Evolutionary conservation across 2,888 invertebrate genomes (phyloP).

Genomic region (Halictus quadricinctus): DNA sequence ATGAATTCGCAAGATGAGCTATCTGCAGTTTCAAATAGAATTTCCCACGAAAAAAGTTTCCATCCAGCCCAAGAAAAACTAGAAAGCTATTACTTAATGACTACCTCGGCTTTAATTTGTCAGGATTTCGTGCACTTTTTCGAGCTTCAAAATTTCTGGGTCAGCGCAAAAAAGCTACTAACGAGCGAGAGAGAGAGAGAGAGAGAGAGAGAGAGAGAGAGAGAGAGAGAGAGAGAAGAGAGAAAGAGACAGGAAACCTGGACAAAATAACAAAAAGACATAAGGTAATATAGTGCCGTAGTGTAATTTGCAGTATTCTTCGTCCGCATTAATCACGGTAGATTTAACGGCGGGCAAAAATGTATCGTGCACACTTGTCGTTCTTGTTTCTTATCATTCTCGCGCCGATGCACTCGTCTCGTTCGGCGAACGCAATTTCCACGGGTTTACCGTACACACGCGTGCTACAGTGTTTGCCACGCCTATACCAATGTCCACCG

Average conservation of each 20-base stretch:
- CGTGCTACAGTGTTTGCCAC: conserved; percentile 19
- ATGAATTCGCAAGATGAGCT: conserved; percentile 16
- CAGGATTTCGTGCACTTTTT: conserved; percentile 40
- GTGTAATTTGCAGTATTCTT: conserved; percentile 48
- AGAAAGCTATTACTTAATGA: conserved; percentile 52
- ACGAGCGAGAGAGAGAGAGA: neutral
- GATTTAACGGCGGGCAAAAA: conserved; percentile 49
- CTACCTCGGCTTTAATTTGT: conserved; percentile 49
- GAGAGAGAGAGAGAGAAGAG: neutral
- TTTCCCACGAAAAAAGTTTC: conserved; percentile 14
- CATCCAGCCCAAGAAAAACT: conserved; percentile 19
- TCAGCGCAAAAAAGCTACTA: conserved; percentile 40
- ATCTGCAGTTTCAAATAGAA: conserved; percentile 21
- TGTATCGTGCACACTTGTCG: conserved; percentile 43
- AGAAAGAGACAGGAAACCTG: neutral
- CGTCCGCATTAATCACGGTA: conserved; percentile 48
- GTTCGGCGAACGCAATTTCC: conserved; percentile 47
- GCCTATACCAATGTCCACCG: neutral
- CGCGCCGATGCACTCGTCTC: conserved; percentile 47
- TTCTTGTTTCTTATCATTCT: conserved; percentile 50
- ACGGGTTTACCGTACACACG: conserved; percentile 12
- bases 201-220: too few relatives aligned
- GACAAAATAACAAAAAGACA: conserved; percentile 39
- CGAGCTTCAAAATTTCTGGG: conserved; percentile 48
- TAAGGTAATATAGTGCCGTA: conserved; percentile 39